phyloP scores from a whole-genome alignment of 2,113 vertebrate species.

The Cathartes aura region DNA sequence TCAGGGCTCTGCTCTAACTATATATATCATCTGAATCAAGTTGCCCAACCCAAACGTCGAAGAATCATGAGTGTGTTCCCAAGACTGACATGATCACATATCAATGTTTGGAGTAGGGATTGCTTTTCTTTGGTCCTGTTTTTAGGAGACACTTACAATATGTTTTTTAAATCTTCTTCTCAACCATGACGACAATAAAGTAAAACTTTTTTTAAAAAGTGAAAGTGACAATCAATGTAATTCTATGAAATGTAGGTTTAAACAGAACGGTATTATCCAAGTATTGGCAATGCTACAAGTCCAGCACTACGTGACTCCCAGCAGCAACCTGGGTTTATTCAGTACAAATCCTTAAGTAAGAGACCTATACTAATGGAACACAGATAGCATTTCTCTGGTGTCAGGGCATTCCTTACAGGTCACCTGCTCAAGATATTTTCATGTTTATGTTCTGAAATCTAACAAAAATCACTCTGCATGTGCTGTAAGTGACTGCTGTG shows the following conservation, averaged over 20 bases:
- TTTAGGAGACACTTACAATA: not conserved
- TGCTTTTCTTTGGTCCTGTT: not conserved
- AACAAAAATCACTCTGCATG: not conserved
- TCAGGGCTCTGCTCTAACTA: not conserved
- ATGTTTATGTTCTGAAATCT: not conserved
- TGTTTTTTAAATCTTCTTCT: not conserved
- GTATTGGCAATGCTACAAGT: not conserved
- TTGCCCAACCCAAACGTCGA: not conserved
- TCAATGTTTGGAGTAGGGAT: not conserved
- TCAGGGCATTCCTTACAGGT: not conserved
- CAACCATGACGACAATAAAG: not conserved
- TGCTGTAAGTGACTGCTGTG: not conserved
- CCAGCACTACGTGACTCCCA: not conserved
- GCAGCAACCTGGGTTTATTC: not conserved
- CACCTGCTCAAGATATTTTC: not conserved
- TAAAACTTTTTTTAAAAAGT: not conserved
- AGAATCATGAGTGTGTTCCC: not conserved
- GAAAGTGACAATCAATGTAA: not conserved
- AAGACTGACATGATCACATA: not conserved
- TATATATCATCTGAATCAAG: not conserved
- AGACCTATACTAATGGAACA: not conserved
- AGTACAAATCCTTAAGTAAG: not conserved
- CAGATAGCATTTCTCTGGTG: not conserved
- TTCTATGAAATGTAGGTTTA: not conserved
- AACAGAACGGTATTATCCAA: not conserved